Conservation (phyloP, 2,113 vertebrate genomes). For the Naja naja region DNA sequence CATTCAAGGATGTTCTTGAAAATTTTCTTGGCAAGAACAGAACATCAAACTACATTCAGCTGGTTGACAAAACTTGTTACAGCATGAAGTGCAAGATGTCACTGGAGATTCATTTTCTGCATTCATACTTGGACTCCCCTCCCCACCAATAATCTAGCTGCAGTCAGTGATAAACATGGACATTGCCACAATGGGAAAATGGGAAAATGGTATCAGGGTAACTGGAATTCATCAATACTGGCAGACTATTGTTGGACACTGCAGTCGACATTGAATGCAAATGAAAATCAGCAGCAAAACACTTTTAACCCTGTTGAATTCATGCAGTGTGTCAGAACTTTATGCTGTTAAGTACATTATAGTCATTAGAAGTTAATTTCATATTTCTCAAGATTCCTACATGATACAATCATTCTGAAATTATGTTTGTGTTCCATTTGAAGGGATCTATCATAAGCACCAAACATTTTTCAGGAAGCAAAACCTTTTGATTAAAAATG, state of each 20-base stretch:
- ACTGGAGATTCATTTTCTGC: not conserved
- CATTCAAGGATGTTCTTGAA: not conserved
- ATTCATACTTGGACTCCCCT: not conserved
- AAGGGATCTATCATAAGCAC: not conserved
- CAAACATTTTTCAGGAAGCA: not conserved
- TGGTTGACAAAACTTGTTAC: not conserved
- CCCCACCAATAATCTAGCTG: not conserved
- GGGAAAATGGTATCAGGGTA: not conserved
- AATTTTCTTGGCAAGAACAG: not conserved
- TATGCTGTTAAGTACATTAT: not conserved
- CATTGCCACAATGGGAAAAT: not conserved
- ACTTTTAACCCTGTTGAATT: not conserved
- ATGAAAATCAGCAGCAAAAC: not conserved
- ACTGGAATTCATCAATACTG: not conserved
- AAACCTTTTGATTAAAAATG: not conserved
- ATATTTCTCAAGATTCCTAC: too few species aligned
- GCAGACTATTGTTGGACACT: not conserved
- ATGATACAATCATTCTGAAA: too few species aligned
- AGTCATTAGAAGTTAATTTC: not conserved
- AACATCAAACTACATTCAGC: not conserved
- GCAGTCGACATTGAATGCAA: not conserved
- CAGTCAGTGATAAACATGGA: not conserved
- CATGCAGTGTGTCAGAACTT: not conserved
- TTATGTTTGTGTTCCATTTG: too few species aligned
- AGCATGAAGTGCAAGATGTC: not conserved